These are phyloP conservation scores for Catharus fuscescens DNA, from an alignment of 2,113 vertebrate genomes.

Conservation along the genomic window DNA sequence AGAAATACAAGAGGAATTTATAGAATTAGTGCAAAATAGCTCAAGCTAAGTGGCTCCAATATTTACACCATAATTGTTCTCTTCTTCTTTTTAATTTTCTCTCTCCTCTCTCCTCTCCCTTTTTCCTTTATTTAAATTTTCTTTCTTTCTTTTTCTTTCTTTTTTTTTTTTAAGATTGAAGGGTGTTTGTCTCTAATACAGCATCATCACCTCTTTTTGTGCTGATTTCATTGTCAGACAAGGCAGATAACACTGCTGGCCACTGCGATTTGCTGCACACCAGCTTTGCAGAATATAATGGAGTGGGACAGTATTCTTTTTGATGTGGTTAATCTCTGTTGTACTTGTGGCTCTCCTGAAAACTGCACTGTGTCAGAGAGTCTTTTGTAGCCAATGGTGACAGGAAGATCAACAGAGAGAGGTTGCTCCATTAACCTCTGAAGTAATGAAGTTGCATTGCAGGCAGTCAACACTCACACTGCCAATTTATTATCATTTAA, in stretches of 20 bases:
- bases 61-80: slow-evolving; percentile 58
- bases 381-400: slow-evolving; percentile 45
- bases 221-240: slow-evolving; percentile 55
- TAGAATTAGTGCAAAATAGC: slow-evolving; percentile 58
- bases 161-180: neutral
- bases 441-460: slow-evolving; percentile 68
- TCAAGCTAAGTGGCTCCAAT: slow-evolving; percentile 19
- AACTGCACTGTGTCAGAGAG: slow-evolving; percentile 50
- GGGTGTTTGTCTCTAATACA: slow-evolving; percentile 38
- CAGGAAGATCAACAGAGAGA: slow-evolving; percentile 62
- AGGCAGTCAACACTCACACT: slow-evolving; percentile 50
- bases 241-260: slow-evolving; percentile 22
- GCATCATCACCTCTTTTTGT: slow-evolving; percentile 11
- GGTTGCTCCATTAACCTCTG: slow-evolving; percentile 69
- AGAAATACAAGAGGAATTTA: slow-evolving; percentile 54
- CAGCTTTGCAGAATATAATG: slow-evolving; percentile 27
- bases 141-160: neutral
- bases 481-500: slow-evolving; percentile 66
- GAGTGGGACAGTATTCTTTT: slow-evolving; percentile 38
- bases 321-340: slow-evolving; percentile 63
- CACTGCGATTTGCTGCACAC: neutral
- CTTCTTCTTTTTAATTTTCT: neutral
- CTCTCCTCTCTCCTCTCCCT: neutral
- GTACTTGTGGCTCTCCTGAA: slow-evolving; percentile 57
- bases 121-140: fast-evolving